These are phyloP conservation scores for Tuta absoluta DNA, from an alignment of 2,888 invertebrate species.

Conservation along the genomic window DNA sequence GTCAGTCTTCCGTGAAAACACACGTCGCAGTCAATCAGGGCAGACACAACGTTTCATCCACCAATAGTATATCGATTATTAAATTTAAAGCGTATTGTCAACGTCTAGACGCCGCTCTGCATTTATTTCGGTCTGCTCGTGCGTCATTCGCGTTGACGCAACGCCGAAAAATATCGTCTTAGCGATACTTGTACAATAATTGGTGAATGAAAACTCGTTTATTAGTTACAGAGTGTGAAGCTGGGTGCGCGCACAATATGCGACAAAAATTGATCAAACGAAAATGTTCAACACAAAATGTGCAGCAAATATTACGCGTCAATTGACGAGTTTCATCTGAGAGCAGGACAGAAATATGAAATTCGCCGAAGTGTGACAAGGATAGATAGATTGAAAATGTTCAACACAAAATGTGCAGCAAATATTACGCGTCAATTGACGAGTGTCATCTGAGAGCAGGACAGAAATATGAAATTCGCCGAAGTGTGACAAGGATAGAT, in stretches of 20 bases:
- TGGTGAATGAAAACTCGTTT: constrained; percentile 12
- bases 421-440: too few species aligned
- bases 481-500: too few species aligned
- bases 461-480: too few species aligned
- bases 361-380: too few species aligned
- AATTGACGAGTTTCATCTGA: too few species aligned
- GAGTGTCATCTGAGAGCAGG: too few species aligned
- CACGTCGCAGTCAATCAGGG: constrained; percentile 1
- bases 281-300: too few species aligned
- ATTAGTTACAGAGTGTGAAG: background rate
- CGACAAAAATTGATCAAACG: too few species aligned
- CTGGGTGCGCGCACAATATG: background rate
- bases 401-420: too few species aligned
- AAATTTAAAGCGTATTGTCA: constrained; percentile 24
- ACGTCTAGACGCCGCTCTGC: constrained; percentile 53
- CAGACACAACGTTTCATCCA: background rate
- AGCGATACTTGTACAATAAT: constrained; percentile 33
- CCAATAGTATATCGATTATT: constrained; percentile 22
- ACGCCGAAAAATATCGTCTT: constrained; percentile 54
- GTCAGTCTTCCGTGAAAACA: constrained; percentile 9
- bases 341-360: too few species aligned
- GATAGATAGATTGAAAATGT: too few species aligned
- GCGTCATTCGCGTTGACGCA: constrained; percentile 66
- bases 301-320: too few species aligned
- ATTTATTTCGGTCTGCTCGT: constrained; percentile 62